Evolutionary conservation across 1,140 invertebrate species (phyloP), one percentile per base, ranked within the genome.

Genomic region (Apis laboriosa): DNA sequence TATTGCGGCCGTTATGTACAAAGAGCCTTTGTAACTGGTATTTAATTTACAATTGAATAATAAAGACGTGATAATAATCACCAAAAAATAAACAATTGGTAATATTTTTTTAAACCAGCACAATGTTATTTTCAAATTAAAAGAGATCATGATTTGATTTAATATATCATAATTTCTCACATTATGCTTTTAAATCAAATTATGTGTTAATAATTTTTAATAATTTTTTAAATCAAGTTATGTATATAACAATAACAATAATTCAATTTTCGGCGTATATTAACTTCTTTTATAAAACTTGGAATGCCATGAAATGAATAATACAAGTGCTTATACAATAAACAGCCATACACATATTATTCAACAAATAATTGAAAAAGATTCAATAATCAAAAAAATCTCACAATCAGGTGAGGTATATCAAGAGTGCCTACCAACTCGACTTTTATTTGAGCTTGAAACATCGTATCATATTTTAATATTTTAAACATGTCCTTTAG

Each of bases 21-120:
- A 94, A 94, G 91, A 93, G 90, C 92, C 92, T 93, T 93, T 94
- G 92, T 93, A 93, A 93, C 87, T 93, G 88, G 89, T 93, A 93
- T 94, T 93, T 93, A 94, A 93, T 92, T 92, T 92, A 92, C 92
- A 92, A 92, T 73, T 90, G 87, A 93, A 92, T 91, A 94, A 94
- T 93, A 93, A 93, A 93, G 88, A 85, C 74, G 86, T 90, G 88
- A 85, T 82, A 60, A 86, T 87, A 84, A 90, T 90, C 89, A 86
- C 75, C 61, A 82, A 78, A 85, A 83, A 83, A 63, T 55, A 66
- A 55, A 75, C 15, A 1, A 28, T 19, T 56, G 21, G 28, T 49
- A 61, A 34, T 53, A n/a, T 17, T 24, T 53, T n/a, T 43, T 51
- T 63, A 15, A n/a, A 63, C 24, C 67, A 19, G 63, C 63, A 34